phyloP scores from a whole-genome alignment of 1,140 invertebrate species.

The Dryas iulia region DNA sequence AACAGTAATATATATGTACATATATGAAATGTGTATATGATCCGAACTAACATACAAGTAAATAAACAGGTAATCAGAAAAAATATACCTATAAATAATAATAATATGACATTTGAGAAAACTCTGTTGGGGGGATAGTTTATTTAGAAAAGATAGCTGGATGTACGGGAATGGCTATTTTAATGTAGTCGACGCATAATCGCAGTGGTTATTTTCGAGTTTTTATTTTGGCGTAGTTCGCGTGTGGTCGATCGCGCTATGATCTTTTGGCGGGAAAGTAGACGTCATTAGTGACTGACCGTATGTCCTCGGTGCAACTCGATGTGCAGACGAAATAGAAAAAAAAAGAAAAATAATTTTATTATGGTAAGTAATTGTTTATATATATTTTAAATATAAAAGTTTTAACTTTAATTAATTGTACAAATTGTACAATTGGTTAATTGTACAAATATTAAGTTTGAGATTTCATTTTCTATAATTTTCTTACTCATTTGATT shows the following conservation, averaged over 20 bases:
- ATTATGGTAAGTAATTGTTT: conserved; percentile 37
- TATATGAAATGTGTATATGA: too few species aligned
- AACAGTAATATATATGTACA: too few species aligned
- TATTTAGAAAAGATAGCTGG: conserved; percentile 39
- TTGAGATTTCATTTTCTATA: too few species aligned
- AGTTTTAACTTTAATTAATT: background rate
- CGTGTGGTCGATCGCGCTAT: conserved; percentile 66
- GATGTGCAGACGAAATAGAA: background rate
- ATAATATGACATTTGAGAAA: background rate
- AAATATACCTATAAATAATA: background rate
- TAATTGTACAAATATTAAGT: too few species aligned
- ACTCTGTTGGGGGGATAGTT: conserved; percentile 46
- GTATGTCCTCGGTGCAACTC: conserved; percentile 38
- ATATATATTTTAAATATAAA: background rate
- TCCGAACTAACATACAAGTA: too few species aligned
- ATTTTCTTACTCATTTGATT: too few species aligned
- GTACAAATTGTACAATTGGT: too few species aligned
- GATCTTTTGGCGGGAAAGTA: conserved; percentile 74
- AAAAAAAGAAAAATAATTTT: background rate
- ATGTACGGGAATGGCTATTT: conserved; percentile 58
- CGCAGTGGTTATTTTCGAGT: conserved; percentile 70
- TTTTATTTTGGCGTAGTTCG: conserved; percentile 79
- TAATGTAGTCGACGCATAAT: conserved; percentile 68
- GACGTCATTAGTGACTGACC: conserved; percentile 54
- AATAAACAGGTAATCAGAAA: background rate